Evolutionary conservation across 1,140 invertebrate genomes (phyloP).

Genomic region (Drosophila kanapiae): DNA sequence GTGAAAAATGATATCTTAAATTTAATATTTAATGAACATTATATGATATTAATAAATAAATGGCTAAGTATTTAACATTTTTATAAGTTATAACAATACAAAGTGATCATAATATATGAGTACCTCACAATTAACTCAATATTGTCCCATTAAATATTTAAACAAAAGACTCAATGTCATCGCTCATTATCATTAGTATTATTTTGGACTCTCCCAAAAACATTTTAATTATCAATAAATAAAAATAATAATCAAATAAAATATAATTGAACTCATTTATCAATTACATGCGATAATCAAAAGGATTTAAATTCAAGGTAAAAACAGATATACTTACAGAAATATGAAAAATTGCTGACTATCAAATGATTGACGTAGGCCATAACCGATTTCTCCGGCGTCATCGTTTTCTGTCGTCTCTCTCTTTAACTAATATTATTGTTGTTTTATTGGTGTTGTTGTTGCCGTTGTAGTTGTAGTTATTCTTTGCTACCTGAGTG

Average conservation of each 20-base stretch:
- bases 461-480: conserved; percentile 25
- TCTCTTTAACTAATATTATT: conserved; percentile 30
- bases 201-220: neutral
- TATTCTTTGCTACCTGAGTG: conserved; percentile 68
- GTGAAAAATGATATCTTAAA: neutral
- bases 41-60: neutral
- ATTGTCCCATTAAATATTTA: neutral
- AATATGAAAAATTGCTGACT: conserved; percentile 85
- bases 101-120: neutral
- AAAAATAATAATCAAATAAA: neutral
- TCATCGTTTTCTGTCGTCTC: conserved; percentile 58
- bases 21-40: too few species aligned
- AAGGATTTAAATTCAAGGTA: neutral
- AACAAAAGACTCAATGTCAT: neutral
- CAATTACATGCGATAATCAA: neutral
- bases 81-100: fast-evolving
- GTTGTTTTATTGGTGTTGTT: conserved; percentile 23
- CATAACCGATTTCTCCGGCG: conserved; percentile 82
- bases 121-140: neutral
- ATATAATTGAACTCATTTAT: neutral
- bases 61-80: neutral
- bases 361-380: conserved; percentile 83
- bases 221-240: neutral
- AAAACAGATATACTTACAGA: conserved; percentile 74
- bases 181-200: neutral